These are phyloP conservation scores for Clistopyga incitator DNA, from an alignment of 2,888 invertebrate species.

Conservation along the genomic window DNA sequence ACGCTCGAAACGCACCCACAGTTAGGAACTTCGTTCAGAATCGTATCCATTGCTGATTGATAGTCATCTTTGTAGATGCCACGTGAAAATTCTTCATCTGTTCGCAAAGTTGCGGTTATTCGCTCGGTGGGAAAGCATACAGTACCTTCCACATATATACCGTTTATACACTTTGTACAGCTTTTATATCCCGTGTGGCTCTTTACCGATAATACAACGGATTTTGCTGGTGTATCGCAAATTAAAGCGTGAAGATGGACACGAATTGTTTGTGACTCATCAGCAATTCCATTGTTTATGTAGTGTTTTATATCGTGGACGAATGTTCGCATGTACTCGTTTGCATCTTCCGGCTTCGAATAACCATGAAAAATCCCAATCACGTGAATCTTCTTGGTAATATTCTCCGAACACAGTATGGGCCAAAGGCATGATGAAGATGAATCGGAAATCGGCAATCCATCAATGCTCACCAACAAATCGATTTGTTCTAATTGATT, in stretches of 20 bases:
- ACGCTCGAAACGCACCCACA: slow-evolving; percentile 14
- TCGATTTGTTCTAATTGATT: not conserved
- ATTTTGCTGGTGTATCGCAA: slow-evolving; percentile 28
- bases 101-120: not conserved
- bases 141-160: not conserved
- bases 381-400: slow-evolving; percentile 5
- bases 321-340: slow-evolving; percentile 4
- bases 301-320: not conserved
- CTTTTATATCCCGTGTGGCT: no score
- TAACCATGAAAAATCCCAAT: slow-evolving; percentile 10
- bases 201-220: slow-evolving; percentile 7
- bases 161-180: no score
- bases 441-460: not conserved
- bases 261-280: not conserved
- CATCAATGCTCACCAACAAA: slow-evolving; percentile 7
- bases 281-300: slow-evolving; percentile 6
- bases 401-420: slow-evolving; percentile 6
- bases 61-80: not conserved
- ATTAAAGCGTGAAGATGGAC: slow-evolving; percentile 5
- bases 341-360: slow-evolving; percentile 9
- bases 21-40: slow-evolving; percentile 3
- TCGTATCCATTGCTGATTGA: slow-evolving; percentile 11
- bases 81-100: not conserved
- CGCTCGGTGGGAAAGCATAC: slow-evolving; percentile 8
- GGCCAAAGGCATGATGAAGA: slow-evolving; percentile 18